Percentiles rank a stretch among this genome's conserved stretches.
Evolutionary conservation across 2,888 invertebrate genomes (phyloP).

Genomic region (Ormyrus thymus): DNA sequence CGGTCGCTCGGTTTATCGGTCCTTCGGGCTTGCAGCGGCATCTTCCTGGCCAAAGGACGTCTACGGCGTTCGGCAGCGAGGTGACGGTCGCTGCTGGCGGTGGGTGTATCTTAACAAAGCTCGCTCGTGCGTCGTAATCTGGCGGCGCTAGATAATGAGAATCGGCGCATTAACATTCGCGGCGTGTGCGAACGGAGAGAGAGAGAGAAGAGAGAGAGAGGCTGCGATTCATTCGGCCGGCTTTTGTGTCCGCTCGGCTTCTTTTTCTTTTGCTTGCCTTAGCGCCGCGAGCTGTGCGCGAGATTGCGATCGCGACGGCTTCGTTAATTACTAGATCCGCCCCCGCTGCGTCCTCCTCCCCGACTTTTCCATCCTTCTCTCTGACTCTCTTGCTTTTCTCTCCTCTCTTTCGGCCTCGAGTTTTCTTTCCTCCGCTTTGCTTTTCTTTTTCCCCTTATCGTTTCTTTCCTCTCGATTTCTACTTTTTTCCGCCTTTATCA

Average conservation of each 20-base stretch:
- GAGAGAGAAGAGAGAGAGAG: too few relatives aligned
- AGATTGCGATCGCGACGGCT: constrained; percentile 70
- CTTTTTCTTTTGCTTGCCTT: constrained; percentile 56
- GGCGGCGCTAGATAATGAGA: constrained; percentile 63
- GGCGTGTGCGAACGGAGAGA: constrained; percentile 46
- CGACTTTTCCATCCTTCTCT: constrained; percentile 34
- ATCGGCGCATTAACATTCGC: constrained; percentile 67
- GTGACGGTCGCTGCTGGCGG: neutral
- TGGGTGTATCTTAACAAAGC: constrained; percentile 55
- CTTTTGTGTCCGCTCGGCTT: constrained; percentile 18
- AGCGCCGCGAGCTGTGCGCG: constrained; percentile 62
- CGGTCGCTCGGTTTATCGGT: neutral
- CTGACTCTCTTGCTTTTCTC: constrained; percentile 37
- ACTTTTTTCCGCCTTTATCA: constrained; percentile 23
- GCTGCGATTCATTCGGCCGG: constrained; percentile 1
- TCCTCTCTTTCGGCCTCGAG: constrained; percentile 23
- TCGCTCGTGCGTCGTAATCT: constrained; percentile 39
- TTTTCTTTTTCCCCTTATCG: neutral
- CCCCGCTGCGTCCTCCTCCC: constrained; percentile 50
- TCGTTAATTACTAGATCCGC: constrained; percentile 70
- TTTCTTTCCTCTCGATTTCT: neutral
- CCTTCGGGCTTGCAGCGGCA: constrained; percentile 3
- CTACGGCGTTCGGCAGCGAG: neutral
- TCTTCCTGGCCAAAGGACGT: neutral
- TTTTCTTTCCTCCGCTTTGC: neutral